Evolutionary conservation across 1,140 invertebrate species (phyloP).

Genomic region (Zaprionus capensis): DNA sequence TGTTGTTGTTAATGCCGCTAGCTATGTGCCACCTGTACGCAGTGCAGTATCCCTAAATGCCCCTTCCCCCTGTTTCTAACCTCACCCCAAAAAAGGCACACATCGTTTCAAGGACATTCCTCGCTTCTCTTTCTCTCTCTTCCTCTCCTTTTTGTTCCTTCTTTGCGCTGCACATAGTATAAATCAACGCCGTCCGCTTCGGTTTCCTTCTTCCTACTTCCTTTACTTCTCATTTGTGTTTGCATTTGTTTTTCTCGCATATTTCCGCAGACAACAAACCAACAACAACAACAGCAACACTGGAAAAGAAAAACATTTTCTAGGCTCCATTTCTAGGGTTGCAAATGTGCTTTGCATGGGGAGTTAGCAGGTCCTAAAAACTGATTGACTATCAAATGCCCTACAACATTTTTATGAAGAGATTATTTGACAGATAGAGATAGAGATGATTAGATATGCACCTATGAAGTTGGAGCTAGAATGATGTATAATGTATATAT

Average conservation of each 20-base stretch:
- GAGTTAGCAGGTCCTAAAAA: neutral
- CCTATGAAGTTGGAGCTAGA: too few species aligned
- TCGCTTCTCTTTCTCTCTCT: neutral
- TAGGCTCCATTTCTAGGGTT: slow-evolving; percentile 46
- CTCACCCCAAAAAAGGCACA: slow-evolving; percentile 7
- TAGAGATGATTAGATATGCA: too few species aligned
- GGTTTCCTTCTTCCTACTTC: slow-evolving; percentile 20
- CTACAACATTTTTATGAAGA: neutral
- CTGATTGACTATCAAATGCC: slow-evolving; percentile 10
- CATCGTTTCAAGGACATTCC: slow-evolving; percentile 66
- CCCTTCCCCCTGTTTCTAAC: neutral
- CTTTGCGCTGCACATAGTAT: slow-evolving; percentile 32
- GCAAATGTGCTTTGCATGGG: slow-evolving; percentile 16
- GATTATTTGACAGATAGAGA: neutral
- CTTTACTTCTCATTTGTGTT: slow-evolving; percentile 27
- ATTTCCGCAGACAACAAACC: slow-evolving; percentile 27
- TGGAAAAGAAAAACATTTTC: slow-evolving; percentile 11
- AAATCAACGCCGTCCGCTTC: slow-evolving; percentile 65
- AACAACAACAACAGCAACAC: slow-evolving; percentile 10
- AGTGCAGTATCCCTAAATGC: slow-evolving; percentile 3
- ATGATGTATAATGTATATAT: too few species aligned
- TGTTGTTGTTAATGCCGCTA: slow-evolving; percentile 32
- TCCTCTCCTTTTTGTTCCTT: neutral
- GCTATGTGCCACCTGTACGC: slow-evolving; percentile 73
- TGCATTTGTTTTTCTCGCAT: slow-evolving; percentile 24